A percentile compares a stretch with the other conserved stretches of the same genome.
Evolutionary conservation across 53 echinoderm and acorn worm genomes (phyloP).

Genomic region (Stichopus horrens): DNA sequence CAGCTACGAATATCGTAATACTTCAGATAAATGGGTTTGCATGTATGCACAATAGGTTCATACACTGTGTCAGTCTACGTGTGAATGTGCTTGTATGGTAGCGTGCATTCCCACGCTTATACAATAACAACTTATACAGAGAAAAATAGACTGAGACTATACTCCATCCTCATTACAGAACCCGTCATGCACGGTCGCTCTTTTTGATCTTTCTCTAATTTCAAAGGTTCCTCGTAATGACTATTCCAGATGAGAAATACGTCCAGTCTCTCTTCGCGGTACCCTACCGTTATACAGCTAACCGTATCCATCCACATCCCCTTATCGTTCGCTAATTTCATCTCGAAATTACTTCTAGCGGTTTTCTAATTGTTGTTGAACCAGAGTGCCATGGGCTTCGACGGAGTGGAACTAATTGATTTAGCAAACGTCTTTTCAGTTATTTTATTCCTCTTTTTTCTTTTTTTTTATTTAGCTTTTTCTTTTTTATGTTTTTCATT

Average conservation of each 20-base stretch:
- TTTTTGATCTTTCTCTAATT: constrained; percentile 22
- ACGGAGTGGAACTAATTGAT: constrained; percentile 45
- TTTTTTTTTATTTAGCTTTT: not conserved
- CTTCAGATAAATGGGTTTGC: no score
- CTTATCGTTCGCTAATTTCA: constrained; percentile 34
- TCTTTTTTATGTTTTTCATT: not conserved
- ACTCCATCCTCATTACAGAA: not conserved
- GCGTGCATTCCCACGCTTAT: no score
- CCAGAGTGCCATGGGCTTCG: constrained; percentile 42
- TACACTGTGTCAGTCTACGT: no score
- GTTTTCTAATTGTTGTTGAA: constrained; percentile 46
- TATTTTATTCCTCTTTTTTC: not conserved
- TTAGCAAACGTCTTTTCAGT: constrained; percentile 35
- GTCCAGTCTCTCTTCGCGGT: constrained; percentile 17
- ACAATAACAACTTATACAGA: no score
- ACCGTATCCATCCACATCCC: not conserved
- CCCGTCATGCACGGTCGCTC: constrained; percentile 33
- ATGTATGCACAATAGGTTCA: no score
- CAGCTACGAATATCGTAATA: no score
- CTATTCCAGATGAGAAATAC: constrained; percentile 11
- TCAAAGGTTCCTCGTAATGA: constrained; percentile 20
- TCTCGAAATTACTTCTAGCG: constrained; percentile 44
- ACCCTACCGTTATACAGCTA: constrained; percentile 34
- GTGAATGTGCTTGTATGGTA: no score
- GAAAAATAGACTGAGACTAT: not conserved